Evolutionary conservation across 2,888 invertebrate species (phyloP), one percentile per base, ranked within the genome.

Genomic region (Mythimna impura): DNA sequence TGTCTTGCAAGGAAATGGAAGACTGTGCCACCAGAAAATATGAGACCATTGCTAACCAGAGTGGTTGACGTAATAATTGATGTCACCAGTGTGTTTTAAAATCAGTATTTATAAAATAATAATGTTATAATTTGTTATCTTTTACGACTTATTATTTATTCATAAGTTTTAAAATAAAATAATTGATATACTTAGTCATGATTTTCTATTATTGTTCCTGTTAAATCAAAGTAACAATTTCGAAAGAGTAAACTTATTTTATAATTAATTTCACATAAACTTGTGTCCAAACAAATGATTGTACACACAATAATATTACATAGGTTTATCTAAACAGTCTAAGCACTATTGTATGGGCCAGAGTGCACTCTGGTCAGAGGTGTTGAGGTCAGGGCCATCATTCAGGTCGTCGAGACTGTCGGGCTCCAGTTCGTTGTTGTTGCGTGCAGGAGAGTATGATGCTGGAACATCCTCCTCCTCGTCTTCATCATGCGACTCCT

Each of bases 401-500:
- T 94, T 94, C 25, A 94, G 87, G 64, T 95, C 95, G 75, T 95
- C 95, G 40, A 94, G 80, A 69, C 93, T 94, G 78, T 95, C 94
- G 0, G 93, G 94, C 83, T 94, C 95, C 5, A 93, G 71, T 62
- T 95, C 96, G 86, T 95, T 95, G 71, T 95, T 95, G 79, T 95
- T 95, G 54, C 94, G 90, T 0, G 93, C 87, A 8, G 96, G 94
- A 3, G 96, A 94, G 79, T 96, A 95, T 52, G 93, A 91, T 20
- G 94, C 92, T 0, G 93, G 92, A 4, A 95, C 92, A 73, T 97
- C 97, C 74, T 97, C 97, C 77, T 97, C 97, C 67, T 97, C 97
- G 80, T 97, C 97, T 86, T 96, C 96, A 90, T 97, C 97, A 84
- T 97, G 97, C 58, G 96, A 96, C 77, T 97, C 97, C 82, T 96